Evolutionary conservation across 2,797 vertebrate genomes (phyloP).

Genomic region (Clarias fuscus): DNA sequence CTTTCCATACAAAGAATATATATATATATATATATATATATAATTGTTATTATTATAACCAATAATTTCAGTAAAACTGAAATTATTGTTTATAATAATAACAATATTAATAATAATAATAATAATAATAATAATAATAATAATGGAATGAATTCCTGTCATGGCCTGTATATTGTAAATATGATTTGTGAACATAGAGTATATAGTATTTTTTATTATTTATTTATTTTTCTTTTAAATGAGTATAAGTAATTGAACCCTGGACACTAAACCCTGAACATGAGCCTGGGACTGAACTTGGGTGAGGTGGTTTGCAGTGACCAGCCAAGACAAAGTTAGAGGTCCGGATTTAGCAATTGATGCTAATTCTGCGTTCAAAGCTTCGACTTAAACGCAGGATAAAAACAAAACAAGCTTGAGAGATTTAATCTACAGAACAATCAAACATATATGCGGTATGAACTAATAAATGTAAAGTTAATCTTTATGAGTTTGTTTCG

Average conservation of each 20-base stretch:
- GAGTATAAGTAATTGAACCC: not conserved
- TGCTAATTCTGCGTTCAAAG: not conserved
- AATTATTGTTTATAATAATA: not conserved
- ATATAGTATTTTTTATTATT: too few species aligned
- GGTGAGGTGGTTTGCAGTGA: conserved; percentile 52
- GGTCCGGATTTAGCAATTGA: not conserved
- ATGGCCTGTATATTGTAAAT: not conserved
- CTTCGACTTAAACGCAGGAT: not conserved
- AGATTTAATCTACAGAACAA: not conserved
- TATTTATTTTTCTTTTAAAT: not conserved
- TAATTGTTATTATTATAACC: too few species aligned
- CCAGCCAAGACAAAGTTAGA: conserved; percentile 74
- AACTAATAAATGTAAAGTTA: not conserved
- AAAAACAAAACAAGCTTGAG: too few species aligned
- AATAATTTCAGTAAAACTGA: too few species aligned
- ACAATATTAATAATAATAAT: too few species aligned
- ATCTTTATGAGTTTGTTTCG: not conserved
- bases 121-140: conserved; percentile 3
- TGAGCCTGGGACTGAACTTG: not conserved
- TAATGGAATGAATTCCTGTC: not conserved
- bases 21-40: too few species aligned
- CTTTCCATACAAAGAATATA: too few species aligned
- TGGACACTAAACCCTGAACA: not conserved
- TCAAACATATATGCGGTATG: not conserved
- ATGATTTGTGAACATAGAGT: not conserved